Percentiles rank a stretch among this genome's conserved stretches.
Conservation (phyloP, 2,797 vertebrate genomes). For the Chromobotia macracanthus region DNA sequence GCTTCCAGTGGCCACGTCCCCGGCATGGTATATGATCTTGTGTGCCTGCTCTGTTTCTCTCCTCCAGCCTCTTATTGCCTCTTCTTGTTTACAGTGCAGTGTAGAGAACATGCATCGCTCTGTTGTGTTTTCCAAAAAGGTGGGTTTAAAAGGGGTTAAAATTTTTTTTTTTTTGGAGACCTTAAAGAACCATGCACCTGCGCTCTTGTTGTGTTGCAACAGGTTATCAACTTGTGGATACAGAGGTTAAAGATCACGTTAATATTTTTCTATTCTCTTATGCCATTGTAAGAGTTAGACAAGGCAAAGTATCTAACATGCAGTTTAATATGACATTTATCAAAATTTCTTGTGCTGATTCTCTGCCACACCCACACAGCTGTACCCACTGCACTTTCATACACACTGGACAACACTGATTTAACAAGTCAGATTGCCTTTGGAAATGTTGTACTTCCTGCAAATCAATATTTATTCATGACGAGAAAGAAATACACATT, state of each 20-base stretch:
- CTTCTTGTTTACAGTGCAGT: neutral
- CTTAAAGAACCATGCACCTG: no score
- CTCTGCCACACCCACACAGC: neutral
- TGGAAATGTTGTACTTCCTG: constrained; percentile 45
- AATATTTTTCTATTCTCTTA: no score
- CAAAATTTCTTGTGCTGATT: no score
- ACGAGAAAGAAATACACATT: constrained; percentile 51
- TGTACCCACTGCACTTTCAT: constrained; percentile 8
- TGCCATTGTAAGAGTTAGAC: no score
- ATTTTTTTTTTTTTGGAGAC: no score
- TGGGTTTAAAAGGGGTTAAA: constrained; percentile 22
- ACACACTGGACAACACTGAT: neutral
- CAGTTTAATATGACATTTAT: no score
- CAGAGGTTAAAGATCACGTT: no score
- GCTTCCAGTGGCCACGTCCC: neutral
- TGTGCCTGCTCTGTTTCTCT: neutral
- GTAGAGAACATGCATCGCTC: neutral
- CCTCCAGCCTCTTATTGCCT: no score
- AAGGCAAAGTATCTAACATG: no score
- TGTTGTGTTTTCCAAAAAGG: neutral
- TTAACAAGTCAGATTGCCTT: constrained; percentile 29
- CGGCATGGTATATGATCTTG: constrained; percentile 42
- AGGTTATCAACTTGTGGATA: no score
- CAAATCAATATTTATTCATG: constrained; percentile 53
- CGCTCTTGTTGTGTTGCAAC: no score